These are phyloP conservation scores for Pseudomyrmex gracilis DNA, from an alignment of 1,140 invertebrate species.

Conservation along the genomic window DNA sequence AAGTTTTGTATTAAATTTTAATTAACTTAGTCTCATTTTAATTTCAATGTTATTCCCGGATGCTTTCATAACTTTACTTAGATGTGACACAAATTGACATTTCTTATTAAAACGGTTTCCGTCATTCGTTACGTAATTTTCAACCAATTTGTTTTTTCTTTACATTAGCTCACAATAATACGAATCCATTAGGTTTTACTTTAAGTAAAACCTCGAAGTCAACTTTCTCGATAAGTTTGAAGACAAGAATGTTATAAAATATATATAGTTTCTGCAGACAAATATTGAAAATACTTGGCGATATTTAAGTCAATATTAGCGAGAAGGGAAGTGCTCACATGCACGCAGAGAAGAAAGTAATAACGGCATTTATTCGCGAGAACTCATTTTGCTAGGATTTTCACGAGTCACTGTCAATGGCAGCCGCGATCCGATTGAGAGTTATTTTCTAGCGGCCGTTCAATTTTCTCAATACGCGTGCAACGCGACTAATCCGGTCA, in stretches of 20 bases:
- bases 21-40: neutral
- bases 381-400: constrained; percentile 30
- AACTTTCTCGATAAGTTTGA: neutral
- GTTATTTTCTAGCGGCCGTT: constrained; percentile 22
- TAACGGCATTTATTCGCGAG: neutral
- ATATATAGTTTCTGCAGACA: neutral
- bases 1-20: neutral
- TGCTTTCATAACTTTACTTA: too few relatives aligned
- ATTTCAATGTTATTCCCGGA: neutral
- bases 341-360: neutral
- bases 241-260: neutral
- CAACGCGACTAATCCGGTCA: neutral
- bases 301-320: constrained; percentile 28
- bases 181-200: neutral
- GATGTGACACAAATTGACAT: neutral
- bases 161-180: neutral
- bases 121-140: neutral
- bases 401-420: constrained; percentile 29
- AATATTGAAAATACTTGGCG: constrained; percentile 4
- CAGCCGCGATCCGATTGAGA: constrained; percentile 33
- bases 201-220: too few relatives aligned
- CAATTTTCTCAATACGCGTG: constrained; percentile 10
- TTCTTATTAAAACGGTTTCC: neutral
- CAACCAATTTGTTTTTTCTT: too few relatives aligned
- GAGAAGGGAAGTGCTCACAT: neutral